Evolutionary conservation across 2,113 vertebrate species (phyloP).

Genomic region (Coptodon bakossiorum): DNA sequence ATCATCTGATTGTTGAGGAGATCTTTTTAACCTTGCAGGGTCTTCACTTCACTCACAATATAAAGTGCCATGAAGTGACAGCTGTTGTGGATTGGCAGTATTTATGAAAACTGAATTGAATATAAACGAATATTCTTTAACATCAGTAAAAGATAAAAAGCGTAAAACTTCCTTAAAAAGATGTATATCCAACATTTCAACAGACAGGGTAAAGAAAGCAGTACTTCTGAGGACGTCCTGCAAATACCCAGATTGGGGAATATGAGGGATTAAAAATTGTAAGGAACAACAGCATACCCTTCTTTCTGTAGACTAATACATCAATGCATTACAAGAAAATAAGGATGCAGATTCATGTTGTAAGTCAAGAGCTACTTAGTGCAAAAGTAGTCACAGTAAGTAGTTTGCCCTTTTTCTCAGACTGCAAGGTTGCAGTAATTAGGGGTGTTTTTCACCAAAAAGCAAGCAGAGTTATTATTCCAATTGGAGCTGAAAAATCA

Average conservation of each 20-base stretch:
- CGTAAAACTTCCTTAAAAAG: background rate
- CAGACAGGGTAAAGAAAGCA: background rate
- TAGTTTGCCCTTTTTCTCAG: constrained; percentile 42
- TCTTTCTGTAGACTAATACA: background rate
- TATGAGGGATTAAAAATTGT: background rate
- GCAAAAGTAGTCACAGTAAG: constrained; percentile 18
- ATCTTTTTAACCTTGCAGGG: background rate
- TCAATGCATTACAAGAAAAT: background rate
- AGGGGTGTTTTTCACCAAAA: constrained; percentile 48
- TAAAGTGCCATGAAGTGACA: background rate
- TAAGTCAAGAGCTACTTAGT: constrained; percentile 30
- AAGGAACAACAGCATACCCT: background rate
- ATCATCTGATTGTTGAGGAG: background rate
- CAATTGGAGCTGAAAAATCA: constrained; percentile 49
- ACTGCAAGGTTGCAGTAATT: constrained; percentile 51
- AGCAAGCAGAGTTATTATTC: constrained; percentile 32
- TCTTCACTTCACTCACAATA: background rate
- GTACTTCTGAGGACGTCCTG: background rate
- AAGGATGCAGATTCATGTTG: constrained; percentile 2
- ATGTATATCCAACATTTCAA: background rate
- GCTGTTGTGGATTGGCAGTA: background rate
- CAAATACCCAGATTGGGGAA: background rate
- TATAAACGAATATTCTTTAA: rapidly evolving
- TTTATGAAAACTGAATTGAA: background rate
- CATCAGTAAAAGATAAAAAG: background rate